Evolutionary conservation across 1,140 invertebrate genomes (phyloP), one percentile per base, ranked within the genome.

Genomic region (Drosophila nigrodunni): DNA sequence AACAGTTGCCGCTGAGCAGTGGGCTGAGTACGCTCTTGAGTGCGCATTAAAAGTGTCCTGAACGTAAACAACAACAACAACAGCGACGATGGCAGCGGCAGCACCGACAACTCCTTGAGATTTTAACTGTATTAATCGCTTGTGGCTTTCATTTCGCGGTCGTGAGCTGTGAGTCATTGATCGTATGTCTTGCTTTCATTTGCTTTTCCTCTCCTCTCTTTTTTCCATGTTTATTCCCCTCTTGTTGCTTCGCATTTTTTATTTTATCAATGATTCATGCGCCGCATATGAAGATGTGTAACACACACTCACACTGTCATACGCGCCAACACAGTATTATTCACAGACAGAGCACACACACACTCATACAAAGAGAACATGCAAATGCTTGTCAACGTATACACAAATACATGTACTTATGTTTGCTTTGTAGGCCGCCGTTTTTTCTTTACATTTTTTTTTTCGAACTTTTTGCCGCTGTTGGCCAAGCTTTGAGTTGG

Each of bases 211-310:
- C n/a, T 41, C 39, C 10, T 11, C 39, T 11, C 10, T 11, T 11
- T 11, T 10, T 10, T 3, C 41, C 9, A 43, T 43, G 15, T 10
- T 49, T 10, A 21, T 49, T 41, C 8, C 39, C 39, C 49, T 57
- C 15, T 41, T 18, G 43, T 13, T 58, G 35, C 49, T 43, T 49
- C 68, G 64, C 52, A 69, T 77, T 75, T 21, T 88, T 88, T 80
- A 75, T 79, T 87, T 87, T 87, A 88, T 87, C 80, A 87, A 88
- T 87, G 82, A 87, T 88, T 87, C 82, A 87, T 83, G 59, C 78
- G 64, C 66, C 80, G 72, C 59, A 66, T 70, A 81, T 82, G 62
- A 86, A 85, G 78, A 78, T 86, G 78, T 87, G 78, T 86, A 76
- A 67, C 82, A 78, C 34, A 65, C 35, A 52, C 49, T 41, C 25